Base-by-base conservation (phyloP, 1,140 invertebrate species). In the Drosophila tani region DNA sequence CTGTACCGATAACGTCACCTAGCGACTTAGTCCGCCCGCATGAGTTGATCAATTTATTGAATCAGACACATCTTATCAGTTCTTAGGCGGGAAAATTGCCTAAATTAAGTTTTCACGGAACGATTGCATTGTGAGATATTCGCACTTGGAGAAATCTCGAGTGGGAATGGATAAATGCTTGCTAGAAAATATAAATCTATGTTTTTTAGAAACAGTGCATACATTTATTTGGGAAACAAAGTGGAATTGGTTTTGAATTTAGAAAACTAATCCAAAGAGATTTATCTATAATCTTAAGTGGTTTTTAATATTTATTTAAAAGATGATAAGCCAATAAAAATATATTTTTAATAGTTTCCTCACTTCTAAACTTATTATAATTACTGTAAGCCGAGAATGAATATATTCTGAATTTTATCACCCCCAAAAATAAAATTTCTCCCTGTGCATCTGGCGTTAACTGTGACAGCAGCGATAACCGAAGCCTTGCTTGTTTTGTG, bases 381-480 rank as follows among this genome's bases (percentile, higher is more conserved):
- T 32, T 32, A 29, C 5, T 29, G 2, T 4, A 29, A 4, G 6
- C 27, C 8, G 12, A 27, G 17, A 24, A 24, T 24, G 24, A 24
- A 24, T 24, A 24, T 24, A 24, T 24, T 24, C 5, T 24, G 24
- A 5, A 24, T 6, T 29, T 29, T 29, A 29, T 29, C 27, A 29
- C 5, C 27, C 6, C 6, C 6, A 50, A 50, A 50, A 7, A 6
- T 8, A 29, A 8, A 14, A 14, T 79, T 83, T 82, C 29, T 53
- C 5, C 0, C 70, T 76, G 83, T 87, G 84, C 53, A 51, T 12
- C 9, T 7, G 69, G 66, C 65, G 75, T 40, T 78, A 83, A 69
- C 71, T 83, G 66, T 80, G 86, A 80, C 62, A 67, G 77, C 74
- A 67, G 65, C 81, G 84, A 88, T 86, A 86, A 86, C 84, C 84